Conservation (phyloP, 35 echinoderm and acorn worm species). For the Stichopus chloronotus region DNA sequence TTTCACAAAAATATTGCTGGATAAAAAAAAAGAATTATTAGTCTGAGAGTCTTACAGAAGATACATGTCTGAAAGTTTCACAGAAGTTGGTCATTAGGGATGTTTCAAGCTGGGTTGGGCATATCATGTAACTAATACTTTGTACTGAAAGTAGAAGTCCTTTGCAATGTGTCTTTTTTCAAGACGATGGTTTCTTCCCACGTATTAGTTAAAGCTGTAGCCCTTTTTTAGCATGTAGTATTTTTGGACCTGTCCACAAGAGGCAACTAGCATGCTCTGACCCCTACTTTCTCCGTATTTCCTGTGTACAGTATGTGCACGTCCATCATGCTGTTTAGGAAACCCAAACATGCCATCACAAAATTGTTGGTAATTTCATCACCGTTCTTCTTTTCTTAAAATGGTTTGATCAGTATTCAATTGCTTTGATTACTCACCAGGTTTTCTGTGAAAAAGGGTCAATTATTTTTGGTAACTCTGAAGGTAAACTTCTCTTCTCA, state of each 20-base stretch:
- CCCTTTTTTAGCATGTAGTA: neutral
- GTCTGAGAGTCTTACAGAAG: too few relatives aligned
- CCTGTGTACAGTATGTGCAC: neutral
- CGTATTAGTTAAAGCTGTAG: too few relatives aligned
- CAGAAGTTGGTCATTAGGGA: too few relatives aligned
- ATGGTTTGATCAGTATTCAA: neutral
- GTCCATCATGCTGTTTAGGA: neutral
- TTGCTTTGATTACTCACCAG: neutral
- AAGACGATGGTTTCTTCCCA: too few relatives aligned
- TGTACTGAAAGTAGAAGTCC: too few relatives aligned
- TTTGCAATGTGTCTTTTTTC: too few relatives aligned
- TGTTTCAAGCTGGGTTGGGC: too few relatives aligned
- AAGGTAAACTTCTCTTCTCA: neutral
- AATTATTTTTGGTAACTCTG: neutral
- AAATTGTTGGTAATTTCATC: neutral
- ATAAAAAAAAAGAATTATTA: too few relatives aligned
- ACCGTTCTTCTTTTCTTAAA: neutral
- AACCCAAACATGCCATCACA: neutral
- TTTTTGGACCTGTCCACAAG: neutral
- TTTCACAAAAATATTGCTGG: too few relatives aligned
- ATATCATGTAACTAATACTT: too few relatives aligned
- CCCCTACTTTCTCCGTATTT: neutral
- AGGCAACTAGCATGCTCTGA: neutral
- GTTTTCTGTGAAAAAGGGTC: neutral
- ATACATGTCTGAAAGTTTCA: too few relatives aligned